A percentile compares a stretch with the other conserved stretches of the same genome.
phyloP scores from a whole-genome alignment of 2,888 invertebrate genomes.

The Villa cingulata region DNA sequence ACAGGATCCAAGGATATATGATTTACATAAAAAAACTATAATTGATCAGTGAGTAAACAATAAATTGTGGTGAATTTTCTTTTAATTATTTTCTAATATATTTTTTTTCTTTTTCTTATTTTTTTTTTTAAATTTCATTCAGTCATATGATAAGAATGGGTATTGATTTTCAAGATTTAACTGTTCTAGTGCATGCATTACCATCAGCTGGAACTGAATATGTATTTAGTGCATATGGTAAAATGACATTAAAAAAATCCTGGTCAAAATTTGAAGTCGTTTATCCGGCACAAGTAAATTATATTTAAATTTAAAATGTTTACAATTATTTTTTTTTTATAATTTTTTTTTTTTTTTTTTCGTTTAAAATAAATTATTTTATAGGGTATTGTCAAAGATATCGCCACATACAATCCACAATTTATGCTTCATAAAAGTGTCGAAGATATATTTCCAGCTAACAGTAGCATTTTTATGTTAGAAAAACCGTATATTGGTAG shows the following conservation, averaged over 20 bases:
- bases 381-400: conserved; percentile 18
- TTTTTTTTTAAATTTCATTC: conserved; percentile 27
- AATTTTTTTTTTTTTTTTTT: neutral
- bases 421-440: conserved; percentile 30
- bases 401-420: conserved; percentile 29
- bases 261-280: conserved; percentile 50
- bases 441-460: conserved; percentile 51
- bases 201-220: conserved; percentile 57
- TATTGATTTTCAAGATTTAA: conserved; percentile 56
- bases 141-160: conserved; percentile 62
- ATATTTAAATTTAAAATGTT: too few relatives aligned
- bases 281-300: conserved; percentile 44
- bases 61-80: too few relatives aligned
- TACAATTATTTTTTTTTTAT: too few relatives aligned
- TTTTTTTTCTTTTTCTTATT: conserved; percentile 2
- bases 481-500: conserved; percentile 69
- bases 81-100: neutral
- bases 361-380: neutral
- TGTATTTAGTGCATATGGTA: conserved; percentile 44
- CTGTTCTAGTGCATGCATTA: conserved; percentile 54
- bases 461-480: conserved; percentile 60
- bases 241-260: conserved; percentile 51
- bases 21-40: conserved; percentile 37
- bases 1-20: conserved; percentile 37
- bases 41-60: conserved; percentile 45